A percentile compares a stretch with the other conserved stretches of the same genome.
Evolutionary conservation across 2,113 vertebrate species (phyloP).

Genomic region (Campylomormyrus tamandua): DNA sequence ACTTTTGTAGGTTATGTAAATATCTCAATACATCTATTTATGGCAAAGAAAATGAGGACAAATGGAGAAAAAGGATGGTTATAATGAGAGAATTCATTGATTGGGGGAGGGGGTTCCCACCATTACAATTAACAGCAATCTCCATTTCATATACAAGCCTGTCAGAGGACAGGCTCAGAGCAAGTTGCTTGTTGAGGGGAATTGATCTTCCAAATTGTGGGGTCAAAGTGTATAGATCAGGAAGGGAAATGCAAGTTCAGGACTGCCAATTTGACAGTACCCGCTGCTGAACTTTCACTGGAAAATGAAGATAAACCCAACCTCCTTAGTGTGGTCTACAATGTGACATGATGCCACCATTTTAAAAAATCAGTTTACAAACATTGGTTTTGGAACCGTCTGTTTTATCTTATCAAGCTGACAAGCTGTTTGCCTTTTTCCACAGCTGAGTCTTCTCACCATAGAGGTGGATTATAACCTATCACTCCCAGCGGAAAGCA

Average conservation of each 20-base stretch:
- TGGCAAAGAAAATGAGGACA: slow-evolving; percentile 12
- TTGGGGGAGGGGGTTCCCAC: background rate
- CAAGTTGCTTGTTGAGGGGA: slow-evolving; percentile 43
- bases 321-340: slow-evolving; percentile 43
- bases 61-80: background rate
- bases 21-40: background rate
- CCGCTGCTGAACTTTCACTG: background rate
- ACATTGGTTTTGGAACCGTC: slow-evolving; percentile 8
- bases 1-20: background rate
- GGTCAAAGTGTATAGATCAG: slow-evolving; percentile 48
- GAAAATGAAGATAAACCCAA: slow-evolving; percentile 3
- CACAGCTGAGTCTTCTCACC: slow-evolving; percentile 39
- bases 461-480: background rate
- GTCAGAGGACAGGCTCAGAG: slow-evolving; percentile 38
- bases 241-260: slow-evolving; percentile 27
- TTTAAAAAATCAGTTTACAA: slow-evolving; percentile 42
- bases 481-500: background rate
- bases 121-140: slow-evolving; percentile 42
- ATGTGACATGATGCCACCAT: slow-evolving; percentile 70
- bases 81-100: slow-evolving; percentile 26
- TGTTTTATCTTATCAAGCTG: slow-evolving; percentile 21
- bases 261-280: slow-evolving; percentile 20
- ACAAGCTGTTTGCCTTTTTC: slow-evolving; percentile 26
- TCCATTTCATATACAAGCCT: slow-evolving; percentile 45
- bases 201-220: slow-evolving; percentile 59